Evolutionary conservation across 2,888 invertebrate genomes (phyloP).

Genomic region (Leptopilina drosophilae): DNA sequence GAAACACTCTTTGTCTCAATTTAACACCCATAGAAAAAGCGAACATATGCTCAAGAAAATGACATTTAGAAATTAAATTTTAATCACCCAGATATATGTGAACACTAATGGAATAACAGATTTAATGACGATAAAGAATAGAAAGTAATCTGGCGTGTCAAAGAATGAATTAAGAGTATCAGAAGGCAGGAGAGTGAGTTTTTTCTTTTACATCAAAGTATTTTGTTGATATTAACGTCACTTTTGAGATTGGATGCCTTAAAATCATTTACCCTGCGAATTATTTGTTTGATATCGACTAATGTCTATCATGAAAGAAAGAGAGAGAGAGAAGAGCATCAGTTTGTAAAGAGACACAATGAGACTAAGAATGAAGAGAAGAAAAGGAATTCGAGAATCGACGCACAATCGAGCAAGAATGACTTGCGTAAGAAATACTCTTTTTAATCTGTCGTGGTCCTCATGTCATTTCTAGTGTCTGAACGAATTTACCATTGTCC

Average conservation of each 20-base stretch:
- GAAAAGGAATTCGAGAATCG: conserved; percentile 55
- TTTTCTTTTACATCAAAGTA: neutral
- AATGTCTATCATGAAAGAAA: conserved; percentile 52
- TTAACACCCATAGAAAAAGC: no score
- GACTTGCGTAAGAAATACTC: conserved; percentile 58
- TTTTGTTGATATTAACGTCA: conserved; percentile 28
- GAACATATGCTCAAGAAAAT: no score
- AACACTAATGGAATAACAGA: neutral
- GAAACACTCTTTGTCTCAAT: no score
- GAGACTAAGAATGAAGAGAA: conserved; percentile 47
- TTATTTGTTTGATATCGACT: conserved; percentile 53
- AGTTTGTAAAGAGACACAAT: conserved; percentile 49
- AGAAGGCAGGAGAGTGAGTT: neutral
- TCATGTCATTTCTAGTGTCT: conserved; percentile 62
- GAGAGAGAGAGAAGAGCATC: conserved; percentile 47
- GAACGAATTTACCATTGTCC: conserved; percentile 53
- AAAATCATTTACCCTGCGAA: conserved; percentile 30
- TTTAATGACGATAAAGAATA: neutral
- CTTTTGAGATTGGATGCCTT: conserved; percentile 10
- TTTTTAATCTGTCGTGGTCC: conserved; percentile 58
- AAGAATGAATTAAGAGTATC: conserved; percentile 1
- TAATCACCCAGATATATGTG: neutral
- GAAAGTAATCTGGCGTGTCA: conserved; percentile 8
- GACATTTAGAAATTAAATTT: no score
- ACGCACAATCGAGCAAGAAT: conserved; percentile 57